Percentiles rank a stretch among this genome's conserved stretches.
Evolutionary conservation across 2,888 invertebrate species (phyloP).

Genomic region (Hirtodrosophila duncani): DNA sequence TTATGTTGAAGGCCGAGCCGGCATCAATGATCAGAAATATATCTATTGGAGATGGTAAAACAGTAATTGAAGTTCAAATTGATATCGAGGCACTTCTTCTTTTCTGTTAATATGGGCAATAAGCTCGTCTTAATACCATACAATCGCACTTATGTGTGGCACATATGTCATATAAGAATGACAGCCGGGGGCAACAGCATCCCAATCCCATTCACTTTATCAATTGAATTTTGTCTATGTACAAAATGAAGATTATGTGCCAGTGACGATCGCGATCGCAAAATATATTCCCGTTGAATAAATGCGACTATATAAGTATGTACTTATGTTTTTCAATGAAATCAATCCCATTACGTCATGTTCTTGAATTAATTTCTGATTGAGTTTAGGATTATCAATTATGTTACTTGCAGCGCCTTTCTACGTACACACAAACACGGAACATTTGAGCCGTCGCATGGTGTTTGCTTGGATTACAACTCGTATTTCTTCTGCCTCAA

Average conservation of each 20-base stretch:
- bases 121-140: slow-evolving; percentile 30
- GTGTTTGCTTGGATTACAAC: slow-evolving; percentile 26
- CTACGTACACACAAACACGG: slow-evolving; percentile 77
- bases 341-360: slow-evolving; percentile 69
- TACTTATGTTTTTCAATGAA: slow-evolving; percentile 42
- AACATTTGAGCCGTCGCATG: slow-evolving; percentile 72
- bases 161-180: background rate
- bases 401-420: slow-evolving; percentile 49
- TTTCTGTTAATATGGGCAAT: slow-evolving; percentile 30
- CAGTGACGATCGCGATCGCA: too few relatives aligned
- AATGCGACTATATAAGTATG: slow-evolving; percentile 9
- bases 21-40: slow-evolving; percentile 69
- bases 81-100: too few relatives aligned
- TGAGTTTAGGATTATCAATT: slow-evolving; percentile 55
- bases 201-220: slow-evolving; percentile 54
- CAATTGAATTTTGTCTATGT: slow-evolving; percentile 49
- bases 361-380: slow-evolving; percentile 54
- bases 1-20: slow-evolving; percentile 75
- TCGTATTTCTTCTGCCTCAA: slow-evolving; percentile 11
- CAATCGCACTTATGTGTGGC: background rate
- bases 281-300: slow-evolving; percentile 11
- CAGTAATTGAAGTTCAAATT: slow-evolving; percentile 23
- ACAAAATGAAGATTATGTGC: too few relatives aligned
- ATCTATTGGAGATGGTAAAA: slow-evolving; percentile 43
- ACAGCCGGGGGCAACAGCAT: slow-evolving; percentile 50